phyloP scores from a whole-genome alignment of 1,140 invertebrate genomes.

The Macrosteles quadrilineatus region DNA sequence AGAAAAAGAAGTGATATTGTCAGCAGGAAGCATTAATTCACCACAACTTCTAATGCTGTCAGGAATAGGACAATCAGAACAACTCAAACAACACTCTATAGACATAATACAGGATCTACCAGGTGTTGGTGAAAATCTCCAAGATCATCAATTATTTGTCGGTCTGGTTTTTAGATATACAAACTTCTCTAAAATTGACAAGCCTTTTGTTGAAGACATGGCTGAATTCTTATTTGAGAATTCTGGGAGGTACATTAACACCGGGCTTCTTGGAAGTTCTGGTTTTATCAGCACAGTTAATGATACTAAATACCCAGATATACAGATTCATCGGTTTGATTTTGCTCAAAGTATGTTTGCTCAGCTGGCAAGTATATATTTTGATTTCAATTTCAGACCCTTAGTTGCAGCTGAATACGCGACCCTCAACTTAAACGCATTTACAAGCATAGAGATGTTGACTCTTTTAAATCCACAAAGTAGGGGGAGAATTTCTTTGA shows the following conservation, averaged over 20 bases:
- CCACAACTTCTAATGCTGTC: conserved; percentile 84
- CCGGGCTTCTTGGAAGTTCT: conserved; percentile 80
- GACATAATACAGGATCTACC: conserved; percentile 69
- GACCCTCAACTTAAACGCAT: conserved; percentile 78
- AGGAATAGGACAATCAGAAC: conserved; percentile 75
- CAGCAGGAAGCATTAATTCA: conserved; percentile 75
- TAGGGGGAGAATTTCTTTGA: conserved; percentile 73
- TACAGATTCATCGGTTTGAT: conserved; percentile 76
- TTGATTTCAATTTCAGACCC: conserved; percentile 73
- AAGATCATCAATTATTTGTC: conserved; percentile 85
- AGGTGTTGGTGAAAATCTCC: conserved; percentile 80
- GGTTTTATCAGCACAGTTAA: conserved; percentile 78
- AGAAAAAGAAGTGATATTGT: conserved; percentile 63
- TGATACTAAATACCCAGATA: conserved; percentile 71
- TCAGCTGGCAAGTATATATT: conserved; percentile 70
- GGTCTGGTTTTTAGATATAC: conserved; percentile 80
- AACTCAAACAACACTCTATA: conserved; percentile 68
- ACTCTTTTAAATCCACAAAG: conserved; percentile 81
- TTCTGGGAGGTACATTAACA: conserved; percentile 38
- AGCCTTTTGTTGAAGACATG: conserved; percentile 72
- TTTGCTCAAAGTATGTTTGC: conserved; percentile 80
- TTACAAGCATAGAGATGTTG: conserved; percentile 77
- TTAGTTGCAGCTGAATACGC: conserved; percentile 81
- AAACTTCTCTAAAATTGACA: conserved; percentile 73
- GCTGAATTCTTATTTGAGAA: conserved; percentile 70